Conservation (phyloP, 2,888 invertebrate genomes). For the Plebejus anna region DNA sequence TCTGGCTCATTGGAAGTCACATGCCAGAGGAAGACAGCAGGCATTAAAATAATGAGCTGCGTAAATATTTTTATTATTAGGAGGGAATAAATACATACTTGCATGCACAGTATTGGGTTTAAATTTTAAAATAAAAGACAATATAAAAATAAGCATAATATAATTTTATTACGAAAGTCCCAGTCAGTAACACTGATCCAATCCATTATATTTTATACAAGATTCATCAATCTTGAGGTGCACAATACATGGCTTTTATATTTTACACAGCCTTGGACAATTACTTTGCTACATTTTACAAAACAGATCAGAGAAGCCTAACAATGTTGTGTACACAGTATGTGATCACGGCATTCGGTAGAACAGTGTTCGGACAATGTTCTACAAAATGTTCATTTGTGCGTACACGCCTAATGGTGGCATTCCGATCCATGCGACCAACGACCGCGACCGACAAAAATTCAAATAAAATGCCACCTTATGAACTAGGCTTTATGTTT, state of each 20-base stretch:
- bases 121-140: constrained; percentile 60
- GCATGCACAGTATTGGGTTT: constrained; percentile 1
- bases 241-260: constrained; percentile 64
- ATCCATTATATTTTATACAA: constrained; percentile 73
- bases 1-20: too few species aligned
- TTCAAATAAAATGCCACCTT: too few species aligned
- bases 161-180: constrained; percentile 78
- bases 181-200: constrained; percentile 78
- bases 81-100: neutral
- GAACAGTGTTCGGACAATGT: neutral
- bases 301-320: constrained; percentile 76
- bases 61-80: too few species aligned
- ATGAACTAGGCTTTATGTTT: too few species aligned
- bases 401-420: neutral
- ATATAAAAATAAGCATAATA: constrained; percentile 78
- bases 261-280: constrained; percentile 78
- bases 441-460: too few species aligned
- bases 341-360: constrained; percentile 12
- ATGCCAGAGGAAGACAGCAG: too few species aligned
- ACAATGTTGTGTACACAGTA: constrained; percentile 44
- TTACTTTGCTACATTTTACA: constrained; percentile 75
- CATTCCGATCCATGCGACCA: too few species aligned
- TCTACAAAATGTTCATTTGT: neutral
- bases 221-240: constrained; percentile 59
- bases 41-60: neutral